Percentiles rank a stretch among this genome's conserved stretches.
phyloP scores from a whole-genome alignment of 2,113 vertebrate genomes.

The Notothenia coriiceps region DNA sequence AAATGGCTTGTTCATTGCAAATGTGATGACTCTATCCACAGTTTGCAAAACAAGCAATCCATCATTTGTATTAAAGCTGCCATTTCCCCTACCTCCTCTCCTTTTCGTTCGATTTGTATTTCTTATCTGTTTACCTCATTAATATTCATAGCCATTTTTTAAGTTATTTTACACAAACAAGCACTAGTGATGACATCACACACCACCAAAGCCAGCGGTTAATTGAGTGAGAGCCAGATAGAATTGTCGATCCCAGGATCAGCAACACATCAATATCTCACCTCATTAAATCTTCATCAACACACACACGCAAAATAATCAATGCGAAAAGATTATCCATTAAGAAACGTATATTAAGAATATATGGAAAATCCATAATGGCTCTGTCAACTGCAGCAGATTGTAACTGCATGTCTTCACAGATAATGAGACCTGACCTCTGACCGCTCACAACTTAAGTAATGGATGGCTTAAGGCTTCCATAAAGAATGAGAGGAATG shows the following conservation, averaged over 20 bases:
- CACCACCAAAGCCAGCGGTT: conserved; percentile 6
- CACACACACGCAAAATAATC: neutral
- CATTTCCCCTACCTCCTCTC: neutral
- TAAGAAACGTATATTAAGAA: neutral
- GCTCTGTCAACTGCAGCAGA: neutral
- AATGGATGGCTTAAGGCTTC: neutral
- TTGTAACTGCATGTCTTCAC: neutral
- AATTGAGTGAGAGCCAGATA: neutral
- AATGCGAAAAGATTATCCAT: conserved; percentile 6
- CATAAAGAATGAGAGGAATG: neutral
- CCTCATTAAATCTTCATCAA: neutral
- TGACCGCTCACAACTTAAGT: conserved; percentile 2
- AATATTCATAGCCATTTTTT: conserved; percentile 6
- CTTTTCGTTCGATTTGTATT: conserved; percentile 10
- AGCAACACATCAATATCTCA: conserved; percentile 28
- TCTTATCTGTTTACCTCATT: conserved; percentile 1
- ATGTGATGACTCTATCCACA: conserved; percentile 38
- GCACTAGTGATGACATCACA: neutral
- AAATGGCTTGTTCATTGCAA: conserved; percentile 26
- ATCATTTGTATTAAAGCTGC: conserved; percentile 53
- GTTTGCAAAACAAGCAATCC: conserved; percentile 29
- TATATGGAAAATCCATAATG: conserved; percentile 31
- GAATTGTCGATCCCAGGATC: conserved; percentile 15
- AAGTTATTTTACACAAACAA: conserved; percentile 11
- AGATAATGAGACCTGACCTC: conserved; percentile 48